These are phyloP conservation scores for Malthinus flaveolus DNA, from an alignment of 2,888 invertebrate genomes.

Conservation along the genomic window DNA sequence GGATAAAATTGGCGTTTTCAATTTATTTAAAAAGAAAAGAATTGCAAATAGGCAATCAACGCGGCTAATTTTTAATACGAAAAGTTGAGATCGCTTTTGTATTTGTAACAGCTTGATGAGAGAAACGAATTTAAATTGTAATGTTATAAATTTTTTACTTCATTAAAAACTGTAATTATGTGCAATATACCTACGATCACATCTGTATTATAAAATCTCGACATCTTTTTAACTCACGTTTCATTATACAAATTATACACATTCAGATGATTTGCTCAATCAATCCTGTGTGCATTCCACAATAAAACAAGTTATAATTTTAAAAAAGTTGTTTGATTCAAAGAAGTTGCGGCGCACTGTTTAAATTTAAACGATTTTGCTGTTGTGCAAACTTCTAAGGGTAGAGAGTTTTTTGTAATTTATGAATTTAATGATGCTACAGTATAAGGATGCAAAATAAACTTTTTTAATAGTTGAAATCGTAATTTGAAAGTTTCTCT, in stretches of 20 bases:
- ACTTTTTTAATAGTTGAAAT: neutral
- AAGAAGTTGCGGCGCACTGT: neutral
- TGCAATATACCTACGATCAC: constrained; percentile 48
- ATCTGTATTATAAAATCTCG: constrained; percentile 42
- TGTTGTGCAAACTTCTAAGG: no score
- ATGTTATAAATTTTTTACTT: constrained; percentile 41
- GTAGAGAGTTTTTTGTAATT: no score
- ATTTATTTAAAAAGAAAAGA: neutral
- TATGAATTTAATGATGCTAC: no score
- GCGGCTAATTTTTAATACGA: constrained; percentile 16
- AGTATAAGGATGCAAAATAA: neutral
- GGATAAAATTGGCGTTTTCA: no score
- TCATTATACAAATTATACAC: constrained; percentile 41
- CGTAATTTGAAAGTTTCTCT: no score
- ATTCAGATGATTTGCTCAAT: constrained; percentile 51
- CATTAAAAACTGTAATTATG: constrained; percentile 49
- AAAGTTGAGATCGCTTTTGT: constrained; percentile 18
- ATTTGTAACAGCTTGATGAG: constrained; percentile 27
- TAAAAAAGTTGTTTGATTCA: neutral
- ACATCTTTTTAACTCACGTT: constrained; percentile 40
- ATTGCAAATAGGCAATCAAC: constrained; percentile 1
- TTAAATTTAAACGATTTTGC: no score
- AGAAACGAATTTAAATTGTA: constrained; percentile 34
- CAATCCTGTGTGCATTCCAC: constrained; percentile 50
- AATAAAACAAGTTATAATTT: constrained; percentile 45